Evolutionary conservation across 2,888 invertebrate genomes (phyloP), one percentile per base, ranked within the genome.

Genomic region (Eupithecia abbreviata): DNA sequence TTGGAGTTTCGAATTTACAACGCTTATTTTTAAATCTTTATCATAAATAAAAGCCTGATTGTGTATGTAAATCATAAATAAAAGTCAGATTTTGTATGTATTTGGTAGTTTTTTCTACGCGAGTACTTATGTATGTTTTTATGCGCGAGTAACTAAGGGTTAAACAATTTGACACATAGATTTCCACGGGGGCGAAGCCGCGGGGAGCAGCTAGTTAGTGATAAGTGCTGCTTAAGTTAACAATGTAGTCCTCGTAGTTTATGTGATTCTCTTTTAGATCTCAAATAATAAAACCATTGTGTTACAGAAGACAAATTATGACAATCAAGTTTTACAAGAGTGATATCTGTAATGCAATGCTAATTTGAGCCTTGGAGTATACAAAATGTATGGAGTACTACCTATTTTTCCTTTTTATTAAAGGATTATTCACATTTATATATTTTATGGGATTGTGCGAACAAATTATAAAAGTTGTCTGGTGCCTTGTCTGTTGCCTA

Each of bases 241-340:
- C 51, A 4, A 51, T 51, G 55, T n/a, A 4, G n/a, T 5, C 47
- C 47, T 47, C 10, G 47, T 9, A 47, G 6, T 55, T 55, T 55
- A 6, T 55, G 51, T 55, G 55, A 55, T 55, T 55, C 55, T 55
- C 55, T 47, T 47, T 30, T 55, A 55, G 55, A 55, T 55, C n/a
- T n/a, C 55, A n/a, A 55, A 55, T 55, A n/a, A 55, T 55, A 55
- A 55, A 55, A 55, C 55, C 55, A n/a, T 55, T n/a, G n/a, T 55
- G n/a, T 55, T 55, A n/a, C 55, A 55, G 51, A 30, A 30, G 30
- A 30, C 30, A 30, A 30, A 30, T 30, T 30, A 30, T 30, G n/a
- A 55, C n/a, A n/a, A 55, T 55, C 55, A n/a, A n/a, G 55, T 55
- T 55, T 55, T n/a, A n/a, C n/a, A 15, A 15, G 55, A 55, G n/a